Conservation (phyloP, 2,113 vertebrate genomes). For the Pampusana beccarii region DNA sequence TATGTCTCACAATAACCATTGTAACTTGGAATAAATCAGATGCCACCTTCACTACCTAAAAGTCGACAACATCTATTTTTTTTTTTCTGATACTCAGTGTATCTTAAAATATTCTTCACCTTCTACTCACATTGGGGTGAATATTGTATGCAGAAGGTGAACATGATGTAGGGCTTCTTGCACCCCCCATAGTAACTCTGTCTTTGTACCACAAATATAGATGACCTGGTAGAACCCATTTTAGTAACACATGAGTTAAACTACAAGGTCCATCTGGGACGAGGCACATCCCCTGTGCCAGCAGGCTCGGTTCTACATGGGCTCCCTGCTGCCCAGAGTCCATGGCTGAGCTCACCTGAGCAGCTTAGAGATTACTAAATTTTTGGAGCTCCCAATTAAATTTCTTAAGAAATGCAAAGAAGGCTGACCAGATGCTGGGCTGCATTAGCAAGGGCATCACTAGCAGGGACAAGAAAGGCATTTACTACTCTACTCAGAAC, state of each 20-base stretch:
- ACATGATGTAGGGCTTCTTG: not conserved
- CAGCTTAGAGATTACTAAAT: not conserved
- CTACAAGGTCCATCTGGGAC: not conserved
- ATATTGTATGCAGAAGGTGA: not conserved
- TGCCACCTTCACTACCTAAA: not conserved
- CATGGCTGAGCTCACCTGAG: not conserved
- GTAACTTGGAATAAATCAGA: not conserved
- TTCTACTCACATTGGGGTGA: not conserved
- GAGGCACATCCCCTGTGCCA: accelerated
- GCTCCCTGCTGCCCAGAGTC: not conserved
- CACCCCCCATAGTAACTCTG: not conserved
- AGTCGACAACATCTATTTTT: not conserved
- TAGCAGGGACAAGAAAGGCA: no score
- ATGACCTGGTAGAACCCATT: not conserved
- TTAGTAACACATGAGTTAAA: not conserved
- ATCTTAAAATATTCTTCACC: not conserved
- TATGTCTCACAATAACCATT: not conserved
- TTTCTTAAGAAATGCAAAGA: no score
- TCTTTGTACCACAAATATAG: not conserved
- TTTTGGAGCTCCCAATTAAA: not conserved
- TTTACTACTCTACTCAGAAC: no score
- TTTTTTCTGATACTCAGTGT: not conserved
- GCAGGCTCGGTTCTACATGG: not conserved
- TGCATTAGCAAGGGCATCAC: no score
- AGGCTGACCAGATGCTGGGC: no score